Conservation (phyloP, 2,113 vertebrate species). For the Dipodomys spectabilis region DNA sequence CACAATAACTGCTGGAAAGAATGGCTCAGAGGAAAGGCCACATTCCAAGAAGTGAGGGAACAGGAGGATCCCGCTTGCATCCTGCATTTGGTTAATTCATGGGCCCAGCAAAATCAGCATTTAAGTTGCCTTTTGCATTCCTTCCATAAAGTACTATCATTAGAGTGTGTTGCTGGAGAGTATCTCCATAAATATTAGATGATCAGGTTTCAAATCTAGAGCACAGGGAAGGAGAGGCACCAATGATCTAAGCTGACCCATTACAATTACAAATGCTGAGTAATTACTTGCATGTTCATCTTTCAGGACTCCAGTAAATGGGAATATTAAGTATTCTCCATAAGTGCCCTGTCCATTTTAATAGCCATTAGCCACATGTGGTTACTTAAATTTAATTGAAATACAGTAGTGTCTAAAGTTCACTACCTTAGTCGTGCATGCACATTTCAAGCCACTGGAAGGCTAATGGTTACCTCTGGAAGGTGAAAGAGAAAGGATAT, state of each 20-base stretch:
- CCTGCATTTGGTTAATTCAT: too few species aligned
- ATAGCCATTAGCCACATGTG: neutral
- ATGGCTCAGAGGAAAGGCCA: too few species aligned
- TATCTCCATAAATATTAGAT: neutral
- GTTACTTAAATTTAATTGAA: neutral
- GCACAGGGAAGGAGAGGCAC: neutral
- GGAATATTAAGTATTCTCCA: neutral
- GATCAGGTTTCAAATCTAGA: neutral
- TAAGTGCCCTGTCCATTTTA: neutral
- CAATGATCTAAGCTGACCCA: neutral
- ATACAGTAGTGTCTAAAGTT: neutral
- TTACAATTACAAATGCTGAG: neutral
- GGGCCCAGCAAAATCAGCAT: too few species aligned
- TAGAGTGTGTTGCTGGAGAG: neutral
- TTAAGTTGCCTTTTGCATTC: too few species aligned
- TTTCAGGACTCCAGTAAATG: neutral
- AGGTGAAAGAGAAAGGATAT: neutral
- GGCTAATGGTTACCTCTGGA: neutral
- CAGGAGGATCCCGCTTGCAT: too few species aligned
- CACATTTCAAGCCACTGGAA: neutral
- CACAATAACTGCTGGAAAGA: too few species aligned
- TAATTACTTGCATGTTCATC: neutral
- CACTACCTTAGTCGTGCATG: neutral
- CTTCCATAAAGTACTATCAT: neutral
- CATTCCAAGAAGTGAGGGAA: too few species aligned